A percentile compares a stretch with the other conserved stretches of the same genome.
phyloP scores from a whole-genome alignment of 2,888 invertebrate species.

The Noctua janthe region DNA sequence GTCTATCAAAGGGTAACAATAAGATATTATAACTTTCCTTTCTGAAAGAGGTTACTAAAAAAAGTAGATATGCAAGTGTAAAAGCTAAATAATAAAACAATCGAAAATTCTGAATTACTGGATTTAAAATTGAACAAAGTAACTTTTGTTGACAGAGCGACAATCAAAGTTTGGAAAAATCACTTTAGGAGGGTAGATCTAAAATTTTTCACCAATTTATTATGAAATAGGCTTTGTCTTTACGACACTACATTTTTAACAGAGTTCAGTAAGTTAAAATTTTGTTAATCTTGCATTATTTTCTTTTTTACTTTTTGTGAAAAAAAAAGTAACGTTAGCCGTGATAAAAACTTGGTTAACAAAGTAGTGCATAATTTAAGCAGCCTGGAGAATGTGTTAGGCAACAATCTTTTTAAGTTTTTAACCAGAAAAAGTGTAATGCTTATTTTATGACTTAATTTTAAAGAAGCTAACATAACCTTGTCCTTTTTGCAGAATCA shows the following conservation, averaged over 20 bases:
- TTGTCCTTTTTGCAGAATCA: neutral
- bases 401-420: conserved; percentile 18
- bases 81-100: neutral
- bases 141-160: conserved; percentile 15
- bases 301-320: conserved; percentile 13
- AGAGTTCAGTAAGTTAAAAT: conserved; percentile 21
- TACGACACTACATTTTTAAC: conserved; percentile 32
- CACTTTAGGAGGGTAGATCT: neutral
- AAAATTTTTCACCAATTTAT: conserved; percentile 22
- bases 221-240: conserved; percentile 16
- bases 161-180: conserved; percentile 27
- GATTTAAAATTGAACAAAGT: conserved; percentile 8
- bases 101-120: neutral
- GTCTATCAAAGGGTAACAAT: conserved; percentile 9
- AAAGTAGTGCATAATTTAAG: conserved; percentile 51
- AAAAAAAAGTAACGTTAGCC: conserved; percentile 11
- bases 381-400: conserved; percentile 9
- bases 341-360: conserved; percentile 51
- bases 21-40: conserved; percentile 11
- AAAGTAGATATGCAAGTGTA: conserved; percentile 1
- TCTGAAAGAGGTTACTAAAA: neutral
- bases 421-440: conserved; percentile 16
- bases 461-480: neutral
- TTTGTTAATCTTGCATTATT: neutral
- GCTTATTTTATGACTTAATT: conserved; percentile 21